Conservation (phyloP, 2,113 vertebrate species). For the Acrocephalus arundinaceus region DNA sequence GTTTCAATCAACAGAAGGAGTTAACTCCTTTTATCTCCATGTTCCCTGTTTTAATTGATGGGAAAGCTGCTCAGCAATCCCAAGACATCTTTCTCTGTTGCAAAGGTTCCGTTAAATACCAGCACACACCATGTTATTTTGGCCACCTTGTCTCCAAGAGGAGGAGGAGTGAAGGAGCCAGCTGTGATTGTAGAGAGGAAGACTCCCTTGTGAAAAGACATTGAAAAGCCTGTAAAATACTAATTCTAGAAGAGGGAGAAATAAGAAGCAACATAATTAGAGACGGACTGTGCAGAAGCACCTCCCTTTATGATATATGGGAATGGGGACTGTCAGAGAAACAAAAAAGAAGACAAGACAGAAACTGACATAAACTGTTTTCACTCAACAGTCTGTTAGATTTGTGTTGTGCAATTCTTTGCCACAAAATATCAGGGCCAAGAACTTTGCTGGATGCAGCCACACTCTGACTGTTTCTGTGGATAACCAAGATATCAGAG, state of each 20-base stretch:
- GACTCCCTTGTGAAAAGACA: neutral
- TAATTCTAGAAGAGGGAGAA: neutral
- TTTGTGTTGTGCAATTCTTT: conserved; percentile 56
- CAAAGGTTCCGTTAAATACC: neutral
- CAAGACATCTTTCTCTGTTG: neutral
- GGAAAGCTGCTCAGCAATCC: neutral
- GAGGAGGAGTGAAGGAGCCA: neutral
- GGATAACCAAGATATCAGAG: conserved; percentile 49
- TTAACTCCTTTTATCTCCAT: neutral
- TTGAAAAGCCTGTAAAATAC: neutral
- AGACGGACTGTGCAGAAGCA: neutral
- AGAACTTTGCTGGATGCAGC: conserved; percentile 36
- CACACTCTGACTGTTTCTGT: conserved; percentile 18
- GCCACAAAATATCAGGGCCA: conserved; percentile 44
- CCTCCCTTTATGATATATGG: neutral
- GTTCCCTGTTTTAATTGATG: neutral
- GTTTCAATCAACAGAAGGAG: neutral
- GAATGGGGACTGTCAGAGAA: neutral
- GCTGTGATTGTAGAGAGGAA: neutral
- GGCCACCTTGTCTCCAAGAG: neutral
- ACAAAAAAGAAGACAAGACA: neutral
- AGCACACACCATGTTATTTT: neutral
- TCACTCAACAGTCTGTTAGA: neutral
- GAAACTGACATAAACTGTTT: conserved; percentile 30
- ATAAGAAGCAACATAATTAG: neutral